phyloP scores from a whole-genome alignment of 2,888 invertebrate species.

The Dione vanillae region DNA sequence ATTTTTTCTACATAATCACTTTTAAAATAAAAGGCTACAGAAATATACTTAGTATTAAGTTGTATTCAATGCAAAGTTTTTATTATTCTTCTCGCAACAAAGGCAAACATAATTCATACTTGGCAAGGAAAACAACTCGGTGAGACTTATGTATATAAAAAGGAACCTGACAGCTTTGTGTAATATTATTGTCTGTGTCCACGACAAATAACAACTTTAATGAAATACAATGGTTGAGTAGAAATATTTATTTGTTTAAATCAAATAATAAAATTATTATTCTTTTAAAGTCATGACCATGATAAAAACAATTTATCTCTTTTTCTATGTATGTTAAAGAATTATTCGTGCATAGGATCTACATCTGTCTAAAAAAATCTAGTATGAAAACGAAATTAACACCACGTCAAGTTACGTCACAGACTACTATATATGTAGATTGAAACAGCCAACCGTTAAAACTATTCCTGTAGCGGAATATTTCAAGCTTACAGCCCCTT shows the following conservation, averaged over 20 bases:
- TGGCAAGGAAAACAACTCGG: not conserved
- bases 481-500: slow-evolving; percentile 6
- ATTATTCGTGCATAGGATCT: not conserved
- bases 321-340: no score
- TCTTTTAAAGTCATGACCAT: no score
- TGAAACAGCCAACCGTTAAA: slow-evolving; percentile 25
- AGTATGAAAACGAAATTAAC: slow-evolving; percentile 7
- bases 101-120: slow-evolving; percentile 13
- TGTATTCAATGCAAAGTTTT: not conserved
- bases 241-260: not conserved
- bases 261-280: no score
- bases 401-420: slow-evolving; percentile 28
- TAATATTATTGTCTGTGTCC: not conserved
- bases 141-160: not conserved
- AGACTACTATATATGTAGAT: slow-evolving; percentile 21
- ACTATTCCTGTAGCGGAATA: slow-evolving; percentile 32
- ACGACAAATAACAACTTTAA: not conserved
- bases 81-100: slow-evolving; percentile 6
- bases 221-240: not conserved
- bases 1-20: not conserved
- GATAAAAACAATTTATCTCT: no score
- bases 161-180: not conserved
- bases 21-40: not conserved
- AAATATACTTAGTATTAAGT: not conserved
- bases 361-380: not conserved